These are phyloP conservation scores for Drosophila gunungcola DNA, from an alignment of 1,140 invertebrate genomes.

Conservation along the genomic window DNA sequence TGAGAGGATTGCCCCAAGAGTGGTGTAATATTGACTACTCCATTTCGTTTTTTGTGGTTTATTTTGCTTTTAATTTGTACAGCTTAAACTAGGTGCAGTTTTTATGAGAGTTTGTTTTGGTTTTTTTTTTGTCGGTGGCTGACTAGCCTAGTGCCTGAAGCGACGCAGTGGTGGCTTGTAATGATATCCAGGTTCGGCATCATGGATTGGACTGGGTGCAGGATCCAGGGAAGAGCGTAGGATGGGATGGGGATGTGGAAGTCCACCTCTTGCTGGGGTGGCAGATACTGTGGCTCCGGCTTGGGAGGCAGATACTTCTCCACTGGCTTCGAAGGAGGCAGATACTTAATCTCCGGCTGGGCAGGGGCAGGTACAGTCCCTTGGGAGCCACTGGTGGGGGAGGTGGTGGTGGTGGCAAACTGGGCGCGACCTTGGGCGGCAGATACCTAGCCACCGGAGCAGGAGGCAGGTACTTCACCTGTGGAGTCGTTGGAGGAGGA, in stretches of 20 bases:
- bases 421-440: conserved; percentile 64
- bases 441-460: conserved; percentile 31
- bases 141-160: conserved; percentile 50
- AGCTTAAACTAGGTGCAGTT: conserved; percentile 59
- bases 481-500: conserved; percentile 31
- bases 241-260: conserved; percentile 71
- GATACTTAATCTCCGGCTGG: conserved; percentile 38
- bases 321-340: conserved; percentile 51
- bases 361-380: conserved; percentile 42
- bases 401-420: conserved; percentile 62
- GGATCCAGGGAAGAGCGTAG: conserved; percentile 62
- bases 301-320: conserved; percentile 44
- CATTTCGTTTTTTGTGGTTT: conserved; percentile 36
- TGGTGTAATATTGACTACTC: conserved; percentile 31
- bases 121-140: conserved; percentile 5
- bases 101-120: conserved; percentile 16
- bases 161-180: conserved; percentile 62
- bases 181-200: conserved; percentile 43
- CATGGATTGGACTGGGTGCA: conserved; percentile 21
- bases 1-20: conserved; percentile 33
- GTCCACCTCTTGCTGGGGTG: conserved; percentile 18
- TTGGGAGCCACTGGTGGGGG: conserved; percentile 43
- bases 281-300: conserved; percentile 25
- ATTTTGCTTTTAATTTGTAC: conserved; percentile 54
- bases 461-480: conserved; percentile 47